A percentile compares a stretch with the other conserved stretches of the same genome.
These are phyloP conservation scores for Megastigmus dorsalis DNA, from an alignment of 2,888 invertebrate genomes.

Conservation along the genomic window DNA sequence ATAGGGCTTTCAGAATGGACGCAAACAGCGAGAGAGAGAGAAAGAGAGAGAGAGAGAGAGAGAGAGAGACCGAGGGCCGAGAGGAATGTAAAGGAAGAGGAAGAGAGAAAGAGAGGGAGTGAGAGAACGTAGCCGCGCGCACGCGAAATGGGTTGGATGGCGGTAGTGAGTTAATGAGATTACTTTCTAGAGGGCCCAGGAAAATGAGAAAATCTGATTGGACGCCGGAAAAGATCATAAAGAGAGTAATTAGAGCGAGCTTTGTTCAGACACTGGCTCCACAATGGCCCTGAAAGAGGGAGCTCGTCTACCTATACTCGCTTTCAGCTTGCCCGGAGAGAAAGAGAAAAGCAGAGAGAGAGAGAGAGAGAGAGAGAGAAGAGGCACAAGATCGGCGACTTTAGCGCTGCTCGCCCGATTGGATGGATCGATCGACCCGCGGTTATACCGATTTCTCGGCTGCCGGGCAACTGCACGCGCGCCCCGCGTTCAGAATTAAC, in stretches of 20 bases:
- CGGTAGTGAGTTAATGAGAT: conserved; percentile 67
- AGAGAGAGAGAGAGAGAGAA: not conserved
- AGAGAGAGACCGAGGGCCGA: conserved; percentile 1
- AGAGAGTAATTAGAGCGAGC: conserved; percentile 70
- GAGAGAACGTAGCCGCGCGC: conserved; percentile 38
- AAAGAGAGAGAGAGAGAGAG: conserved; percentile 9
- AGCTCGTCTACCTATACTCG: too few relatives aligned
- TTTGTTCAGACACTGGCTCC: conserved; percentile 60
- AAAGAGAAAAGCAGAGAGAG: conserved; percentile 49
- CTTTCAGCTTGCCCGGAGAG: too few relatives aligned
- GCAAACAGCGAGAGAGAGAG: conserved; percentile 22
- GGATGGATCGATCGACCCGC: not conserved
- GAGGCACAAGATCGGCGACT: not conserved
- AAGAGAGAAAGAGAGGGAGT: conserved; percentile 49
- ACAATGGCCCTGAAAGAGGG: conserved; percentile 23
- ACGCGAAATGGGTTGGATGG: conserved; percentile 50
- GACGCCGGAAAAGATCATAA: conserved; percentile 70
- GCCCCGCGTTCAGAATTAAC: too few relatives aligned
- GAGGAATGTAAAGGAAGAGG: too few relatives aligned
- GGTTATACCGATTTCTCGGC: not conserved
- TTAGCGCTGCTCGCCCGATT: not conserved
- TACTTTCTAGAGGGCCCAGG: conserved; percentile 64
- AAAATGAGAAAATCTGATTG: conserved; percentile 70
- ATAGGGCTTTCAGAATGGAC: conserved; percentile 9
- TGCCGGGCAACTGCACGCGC: not conserved